Evolutionary conservation across 2,888 invertebrate species (phyloP), one percentile per base, ranked within the genome.

Genomic region (Melitaea athalia): DNA sequence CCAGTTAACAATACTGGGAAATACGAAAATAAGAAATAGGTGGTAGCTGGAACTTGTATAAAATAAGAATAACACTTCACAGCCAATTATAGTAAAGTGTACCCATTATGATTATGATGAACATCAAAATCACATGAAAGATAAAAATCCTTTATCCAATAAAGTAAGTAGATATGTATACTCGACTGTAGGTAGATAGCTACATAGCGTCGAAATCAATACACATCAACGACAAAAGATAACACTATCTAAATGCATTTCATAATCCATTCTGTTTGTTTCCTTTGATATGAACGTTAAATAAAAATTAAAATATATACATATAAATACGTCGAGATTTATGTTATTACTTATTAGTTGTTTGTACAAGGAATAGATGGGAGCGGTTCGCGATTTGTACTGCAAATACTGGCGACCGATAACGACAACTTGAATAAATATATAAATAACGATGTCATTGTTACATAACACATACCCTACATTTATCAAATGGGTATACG

Each of bases 391-490:
- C 50, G 65, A 70, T 71, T 71, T 69, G 65, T 64, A 63, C 52
- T 43, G 45, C 60, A 69, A 69, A 66, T 65, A 66, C 59, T 17
- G 57, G n/a, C 63, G 73, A 64, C 71, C 68, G 73, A 73, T 73
- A 73, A 68, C 66, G 33, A 17, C 38, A 15, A 53, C 63, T 31
- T 67, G 52, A 62, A 66, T 61, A 68, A 59, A 71, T 71, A 68
- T 42, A 45, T 53, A 33, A 38, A 52, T 63, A 62, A 60, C 38
- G 11, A 15, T 24, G 8, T n/a, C n/a, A 45, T 53, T 47, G 42
- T 57, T 57, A 57, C 11, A 15, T 57, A 57, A 57, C 10, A 42
- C 17, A 10, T 57, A n/a, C 42, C 57, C 42, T 42, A 42, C 42
- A 42, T 42, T 57, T 42, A 15, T 15, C 42, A 57, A 15, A 38